Percentiles rank a stretch among this genome's conserved stretches.
phyloP scores from a whole-genome alignment of 2,113 vertebrate species.

The Pygoscelis adeliae region DNA sequence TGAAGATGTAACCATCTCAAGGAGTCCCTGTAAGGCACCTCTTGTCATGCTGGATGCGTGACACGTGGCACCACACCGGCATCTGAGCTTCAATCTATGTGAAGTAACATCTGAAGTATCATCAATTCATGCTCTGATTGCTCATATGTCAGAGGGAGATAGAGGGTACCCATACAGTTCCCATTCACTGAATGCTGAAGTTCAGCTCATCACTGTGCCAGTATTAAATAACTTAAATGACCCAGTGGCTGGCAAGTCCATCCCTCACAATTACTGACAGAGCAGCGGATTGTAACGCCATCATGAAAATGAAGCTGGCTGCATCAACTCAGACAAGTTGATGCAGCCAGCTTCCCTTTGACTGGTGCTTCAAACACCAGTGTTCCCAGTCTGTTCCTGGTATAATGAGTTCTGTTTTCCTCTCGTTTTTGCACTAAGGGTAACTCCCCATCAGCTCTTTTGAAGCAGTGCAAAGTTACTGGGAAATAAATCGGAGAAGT shows the following conservation, averaged over 20 bases:
- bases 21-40: background rate
- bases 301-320: conserved; percentile 26
- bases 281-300: background rate
- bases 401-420: background rate
- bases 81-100: background rate
- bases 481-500: background rate
- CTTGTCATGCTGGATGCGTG: background rate
- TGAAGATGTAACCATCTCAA: background rate
- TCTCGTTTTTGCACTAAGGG: background rate
- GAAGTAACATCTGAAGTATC: background rate
- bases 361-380: background rate
- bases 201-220: background rate
- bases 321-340: background rate
- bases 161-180: background rate
- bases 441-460: background rate
- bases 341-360: too few relatives aligned
- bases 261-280: conserved; percentile 16
- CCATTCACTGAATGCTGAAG: background rate
- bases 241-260: background rate
- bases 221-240: background rate
- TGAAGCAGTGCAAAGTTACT: background rate
- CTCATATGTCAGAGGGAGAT: background rate
- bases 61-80: background rate
- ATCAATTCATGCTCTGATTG: background rate
- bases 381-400: background rate